Conservation (phyloP, 1,140 invertebrate species). For the Luehdorfia chinensis region DNA sequence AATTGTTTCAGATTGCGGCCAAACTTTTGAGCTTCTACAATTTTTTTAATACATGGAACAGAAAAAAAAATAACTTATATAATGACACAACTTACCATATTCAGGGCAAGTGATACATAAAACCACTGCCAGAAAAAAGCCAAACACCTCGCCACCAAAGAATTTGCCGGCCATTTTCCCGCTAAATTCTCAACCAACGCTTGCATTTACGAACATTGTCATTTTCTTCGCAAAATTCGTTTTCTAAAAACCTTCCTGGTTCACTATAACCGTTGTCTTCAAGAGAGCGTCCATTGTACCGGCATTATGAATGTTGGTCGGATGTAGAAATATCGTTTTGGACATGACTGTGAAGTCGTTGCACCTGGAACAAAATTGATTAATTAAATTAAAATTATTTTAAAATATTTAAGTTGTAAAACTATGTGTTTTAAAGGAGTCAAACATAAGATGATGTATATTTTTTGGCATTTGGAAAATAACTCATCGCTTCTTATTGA, state of each 20-base stretch:
- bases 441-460: too few species aligned
- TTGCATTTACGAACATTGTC: conserved; percentile 66
- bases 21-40: too few species aligned
- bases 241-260: conserved; percentile 38
- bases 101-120: conserved; percentile 63
- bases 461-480: too few species aligned
- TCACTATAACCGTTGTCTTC: conserved; percentile 38
- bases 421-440: too few species aligned
- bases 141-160: conserved; percentile 57
- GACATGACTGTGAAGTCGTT: conserved; percentile 11
- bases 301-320: conserved; percentile 8
- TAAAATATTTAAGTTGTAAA: not conserved
- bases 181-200: conserved; percentile 58
- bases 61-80: too few species aligned
- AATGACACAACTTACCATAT: conserved; percentile 60
- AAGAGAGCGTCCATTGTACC: not conserved
- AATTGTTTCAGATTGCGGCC: too few species aligned
- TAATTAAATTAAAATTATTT: too few species aligned
- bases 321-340: conserved; percentile 10
- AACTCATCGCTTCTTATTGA: too few species aligned
- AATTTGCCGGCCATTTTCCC: conserved; percentile 63
- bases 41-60: too few species aligned
- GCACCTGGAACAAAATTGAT: conserved; percentile 54
- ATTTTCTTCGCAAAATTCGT: conserved; percentile 40
- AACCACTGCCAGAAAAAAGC: conserved; percentile 60